phyloP scores from a whole-genome alignment of 1,140 invertebrate species.

The Bombus pascuorum region DNA sequence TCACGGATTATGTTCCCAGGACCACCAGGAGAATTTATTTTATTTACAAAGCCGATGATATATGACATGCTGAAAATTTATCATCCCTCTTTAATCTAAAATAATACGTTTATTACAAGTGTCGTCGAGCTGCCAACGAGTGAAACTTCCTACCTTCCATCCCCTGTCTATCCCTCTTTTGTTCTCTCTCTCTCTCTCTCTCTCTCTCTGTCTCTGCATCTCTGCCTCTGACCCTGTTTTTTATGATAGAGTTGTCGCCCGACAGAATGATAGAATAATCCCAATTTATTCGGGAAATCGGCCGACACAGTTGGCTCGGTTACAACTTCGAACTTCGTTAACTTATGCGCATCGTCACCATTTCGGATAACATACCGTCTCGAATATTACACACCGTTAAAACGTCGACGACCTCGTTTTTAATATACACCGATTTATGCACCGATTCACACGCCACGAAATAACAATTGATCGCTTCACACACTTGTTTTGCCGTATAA shows the following conservation, averaged over 20 bases:
- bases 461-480: background rate
- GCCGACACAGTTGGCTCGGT: constrained; percentile 41
- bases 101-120: constrained; percentile 20
- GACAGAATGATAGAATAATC: constrained; percentile 50
- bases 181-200: background rate
- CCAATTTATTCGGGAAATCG: constrained; percentile 41
- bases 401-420: constrained; percentile 29
- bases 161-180: too few relatives aligned
- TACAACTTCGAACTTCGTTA: constrained; percentile 46
- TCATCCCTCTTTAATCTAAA: background rate
- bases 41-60: constrained; percentile 5
- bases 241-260: constrained; percentile 2
- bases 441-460: background rate
- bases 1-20: background rate
- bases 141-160: background rate
- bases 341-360: constrained; percentile 34
- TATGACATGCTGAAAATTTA: constrained; percentile 8
- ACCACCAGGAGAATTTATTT: background rate
- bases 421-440: constrained; percentile 1
- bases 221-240: background rate
- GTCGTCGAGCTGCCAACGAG: background rate
- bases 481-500: background rate
- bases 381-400: constrained; percentile 23
- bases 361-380: constrained; percentile 8
- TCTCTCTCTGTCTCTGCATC: background rate